Evolutionary conservation across 2,113 vertebrate genomes (phyloP).

Genomic region (Labrus mixtus): DNA sequence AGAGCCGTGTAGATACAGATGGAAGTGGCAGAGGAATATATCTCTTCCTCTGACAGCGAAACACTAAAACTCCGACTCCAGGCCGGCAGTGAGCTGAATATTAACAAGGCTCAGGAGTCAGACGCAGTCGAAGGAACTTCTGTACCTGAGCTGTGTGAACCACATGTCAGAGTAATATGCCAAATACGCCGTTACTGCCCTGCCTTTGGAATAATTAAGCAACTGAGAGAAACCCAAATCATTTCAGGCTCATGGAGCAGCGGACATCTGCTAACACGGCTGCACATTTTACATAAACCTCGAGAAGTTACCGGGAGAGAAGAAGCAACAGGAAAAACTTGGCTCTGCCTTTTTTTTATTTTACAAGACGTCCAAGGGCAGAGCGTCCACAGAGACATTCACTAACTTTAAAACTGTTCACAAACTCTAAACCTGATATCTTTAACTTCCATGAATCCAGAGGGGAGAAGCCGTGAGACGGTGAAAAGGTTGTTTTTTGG

Average conservation of each 20-base stretch:
- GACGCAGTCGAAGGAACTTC: not conserved
- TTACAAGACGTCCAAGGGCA: too few species aligned
- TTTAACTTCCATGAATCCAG: too few species aligned
- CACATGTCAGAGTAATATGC: slow-evolving; percentile 7
- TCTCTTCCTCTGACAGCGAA: not conserved
- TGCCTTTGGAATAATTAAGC: not conserved
- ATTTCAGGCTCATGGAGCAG: not conserved
- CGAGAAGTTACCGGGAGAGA: not conserved
- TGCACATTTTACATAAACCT: not conserved
- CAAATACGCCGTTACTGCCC: not conserved
- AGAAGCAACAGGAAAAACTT: not conserved
- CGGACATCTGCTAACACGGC: slow-evolving; percentile 6
- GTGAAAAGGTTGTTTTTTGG: not conserved
- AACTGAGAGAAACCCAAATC: not conserved
- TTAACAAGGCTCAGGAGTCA: not conserved
- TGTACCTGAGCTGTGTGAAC: not conserved
- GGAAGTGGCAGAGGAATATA: not conserved
- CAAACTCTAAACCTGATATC: too few species aligned
- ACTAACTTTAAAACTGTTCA: not conserved
- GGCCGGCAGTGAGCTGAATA: not conserved
- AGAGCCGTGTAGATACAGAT: not conserved
- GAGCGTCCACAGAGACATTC: too few species aligned
- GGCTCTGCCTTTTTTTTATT: too few species aligned
- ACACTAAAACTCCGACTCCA: not conserved
- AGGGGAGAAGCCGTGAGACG: too few species aligned